These are phyloP conservation scores for Ptychoptera contaminata DNA, from an alignment of 2,888 invertebrate genomes.

Conservation along the genomic window DNA sequence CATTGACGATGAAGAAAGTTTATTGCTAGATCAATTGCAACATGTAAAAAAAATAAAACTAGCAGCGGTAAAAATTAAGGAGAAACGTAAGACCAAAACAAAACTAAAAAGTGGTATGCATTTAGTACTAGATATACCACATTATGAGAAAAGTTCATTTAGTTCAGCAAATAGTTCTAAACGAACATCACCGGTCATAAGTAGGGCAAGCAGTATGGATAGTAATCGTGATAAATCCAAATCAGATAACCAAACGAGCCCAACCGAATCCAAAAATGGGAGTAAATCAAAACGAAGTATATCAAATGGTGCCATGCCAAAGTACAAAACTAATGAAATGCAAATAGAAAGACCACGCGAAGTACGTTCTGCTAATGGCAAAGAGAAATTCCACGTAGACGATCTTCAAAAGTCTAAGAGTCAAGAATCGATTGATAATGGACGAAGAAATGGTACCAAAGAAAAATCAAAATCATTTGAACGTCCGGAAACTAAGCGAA, in stretches of 20 bases:
- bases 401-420: conserved; percentile 40
- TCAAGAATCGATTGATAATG: conserved; percentile 31
- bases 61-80: conserved; percentile 31
- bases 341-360: conserved; percentile 30
- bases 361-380: conserved; percentile 23
- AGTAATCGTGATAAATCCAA: too few relatives aligned
- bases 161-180: conserved; percentile 30
- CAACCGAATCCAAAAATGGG: too few relatives aligned
- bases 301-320: too few relatives aligned
- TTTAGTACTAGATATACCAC: conserved; percentile 28
- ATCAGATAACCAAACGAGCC: too few relatives aligned
- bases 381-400: conserved; percentile 33
- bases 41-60: conserved; percentile 30
- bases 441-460: conserved; percentile 35
- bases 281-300: too few relatives aligned
- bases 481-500: conserved; percentile 31
- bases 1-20: conserved; percentile 41
- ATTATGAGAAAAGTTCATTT: conserved; percentile 29
- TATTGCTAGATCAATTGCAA: conserved; percentile 36
- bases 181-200: conserved; percentile 29
- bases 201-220: conserved; percentile 26
- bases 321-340: too few relatives aligned
- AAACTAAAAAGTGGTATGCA: conserved; percentile 29
- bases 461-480: conserved; percentile 55
- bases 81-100: conserved; percentile 29